Base-by-base conservation (phyloP, 2,888 invertebrate species). In the Hyles lineata region DNA sequence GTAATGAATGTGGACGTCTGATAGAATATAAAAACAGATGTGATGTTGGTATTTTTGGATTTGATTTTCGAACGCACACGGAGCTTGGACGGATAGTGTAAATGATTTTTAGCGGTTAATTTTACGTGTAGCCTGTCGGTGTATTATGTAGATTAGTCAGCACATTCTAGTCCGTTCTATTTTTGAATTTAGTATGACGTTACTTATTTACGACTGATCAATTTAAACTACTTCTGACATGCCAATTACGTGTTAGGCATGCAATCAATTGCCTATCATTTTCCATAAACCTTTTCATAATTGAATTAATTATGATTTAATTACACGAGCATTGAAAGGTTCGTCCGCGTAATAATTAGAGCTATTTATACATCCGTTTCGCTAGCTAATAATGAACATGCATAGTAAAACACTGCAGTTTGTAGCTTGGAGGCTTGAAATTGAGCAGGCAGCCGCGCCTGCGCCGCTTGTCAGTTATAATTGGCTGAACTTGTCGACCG, bases 401-500 rank as follows among this genome's bases (percentile, higher is more conserved):
- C 52, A 52, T 73, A 70, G 61, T 76, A 71, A 81, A 80, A 79
- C 82, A 82, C 80, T 82, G 79, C 83, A 78, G 82, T 79, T 81
- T 78, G 77, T 80, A 79, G 78, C 82, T 84, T 59, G 25, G 25
- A 60, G 69, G 58, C 87, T 90, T 89, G 87, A 90, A 90, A 90
- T 90, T 90, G 89, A 89, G 84, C 88, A 83, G 83, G 85, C 89
- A 87, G 90, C 87, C 89, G 89, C 90, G 90, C 89, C 88, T 89
- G 90, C 89, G 89, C 86, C 86, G 89, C 91, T 89, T 92, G 94
- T 95, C 94, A 93, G 89, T 92, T 94, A 93, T 95, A 95, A 95
- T 95, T 95, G 94, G 94, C 92, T 92, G 92, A 93, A 92, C 93
- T 93, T 93, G 94, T 94, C 92, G 92, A 89, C 85, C 87, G 87